Base-by-base conservation (phyloP, 2,113 vertebrate species). In the Physeter macrocephalus region DNA sequence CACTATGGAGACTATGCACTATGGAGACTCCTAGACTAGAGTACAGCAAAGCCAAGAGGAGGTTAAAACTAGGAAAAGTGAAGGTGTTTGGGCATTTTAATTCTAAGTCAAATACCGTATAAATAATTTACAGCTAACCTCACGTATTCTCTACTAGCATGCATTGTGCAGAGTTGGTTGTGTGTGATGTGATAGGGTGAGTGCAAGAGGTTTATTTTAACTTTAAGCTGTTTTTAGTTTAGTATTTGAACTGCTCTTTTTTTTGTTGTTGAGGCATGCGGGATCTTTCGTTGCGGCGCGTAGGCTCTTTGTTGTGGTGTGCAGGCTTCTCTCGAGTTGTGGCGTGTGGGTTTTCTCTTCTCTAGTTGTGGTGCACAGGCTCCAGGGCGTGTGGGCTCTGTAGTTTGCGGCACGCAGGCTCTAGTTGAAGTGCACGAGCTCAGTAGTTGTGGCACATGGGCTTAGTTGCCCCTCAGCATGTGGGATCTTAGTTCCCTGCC, bases 141-240 rank as follows among this genome's bases (percentile, higher is more conserved):
- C n/a, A 46, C 0, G 0, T 74, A 2, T 77, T 96, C 25, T 97
- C 31, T 88, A 15, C 34, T 52, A 89, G 49, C 15, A 43, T 90
- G 27, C 18, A 13, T 83, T 90, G 66, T 46, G 20, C 52, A 87
- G 43, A 92, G 27, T 31, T 94, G 64, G 39, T 49, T 94, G 59
- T 94, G 43, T 93, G 43, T 78, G n/a, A 54, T 94, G 11, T 93
- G 43, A n/a, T 83, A 90, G 39, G 34, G 31, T 94, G 18, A 87
- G 29, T 67, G 57, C 11, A 62, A 12, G 83, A 74, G n/a, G 46
- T 94, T 31, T 34, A 21, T 86, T 88, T 74, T 96, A 77, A 88
- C 36, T 80, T 62, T 43, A 87, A 46, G 23, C 6, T 93, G 21
- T 95, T 97, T 93, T 66, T 94, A 54, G 25, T 94, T 8, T 93